A percentile compares a stretch with the other conserved stretches of the same genome.
These are phyloP conservation scores for Silurus lanzhouensis DNA, from an alignment of 2,797 vertebrate genomes.

Conservation along the genomic window DNA sequence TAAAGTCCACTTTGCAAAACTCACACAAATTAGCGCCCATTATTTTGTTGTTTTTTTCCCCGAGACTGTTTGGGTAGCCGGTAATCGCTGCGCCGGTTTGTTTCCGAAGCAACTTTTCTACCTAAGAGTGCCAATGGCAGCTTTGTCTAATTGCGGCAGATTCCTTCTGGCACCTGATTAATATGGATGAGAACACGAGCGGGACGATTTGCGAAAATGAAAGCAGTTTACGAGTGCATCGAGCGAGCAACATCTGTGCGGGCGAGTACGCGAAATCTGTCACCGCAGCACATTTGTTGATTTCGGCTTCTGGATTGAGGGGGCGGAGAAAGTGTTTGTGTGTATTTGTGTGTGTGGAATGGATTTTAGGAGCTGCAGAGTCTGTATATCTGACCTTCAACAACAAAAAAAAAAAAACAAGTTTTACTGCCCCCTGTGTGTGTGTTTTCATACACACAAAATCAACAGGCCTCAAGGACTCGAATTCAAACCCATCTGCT, in stretches of 20 bases:
- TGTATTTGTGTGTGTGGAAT: neutral
- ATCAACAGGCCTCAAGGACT: slow-evolving; percentile 12
- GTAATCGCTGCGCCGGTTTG: neutral
- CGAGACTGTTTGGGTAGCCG: neutral
- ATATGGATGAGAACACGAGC: slow-evolving; percentile 53
- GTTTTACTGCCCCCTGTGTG: slow-evolving; percentile 22
- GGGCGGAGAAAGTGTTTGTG: slow-evolving; percentile 16
- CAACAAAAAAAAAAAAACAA: slow-evolving; percentile 11
- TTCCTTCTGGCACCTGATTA: slow-evolving; percentile 51
- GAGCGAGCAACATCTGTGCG: slow-evolving; percentile 57
- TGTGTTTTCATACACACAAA: slow-evolving; percentile 29
- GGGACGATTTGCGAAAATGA: slow-evolving; percentile 50
- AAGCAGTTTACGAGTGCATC: slow-evolving; percentile 43
- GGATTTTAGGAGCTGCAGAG: slow-evolving; percentile 31
- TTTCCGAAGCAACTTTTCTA: slow-evolving; percentile 24
- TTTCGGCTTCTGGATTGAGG: slow-evolving; percentile 17
- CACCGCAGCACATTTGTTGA: slow-evolving; percentile 19
- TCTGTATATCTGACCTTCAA: slow-evolving; percentile 36
- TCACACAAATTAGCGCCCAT: neutral
- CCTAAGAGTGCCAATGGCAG: slow-evolving; percentile 22
- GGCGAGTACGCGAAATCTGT: slow-evolving; percentile 43
- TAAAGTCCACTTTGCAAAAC: neutral
- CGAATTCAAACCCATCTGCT: slow-evolving; percentile 29
- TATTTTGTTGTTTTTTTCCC: neutral
- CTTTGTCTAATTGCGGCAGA: slow-evolving; percentile 46